Conservation (phyloP, 2,797 vertebrate genomes). For the Octomys mimax region DNA sequence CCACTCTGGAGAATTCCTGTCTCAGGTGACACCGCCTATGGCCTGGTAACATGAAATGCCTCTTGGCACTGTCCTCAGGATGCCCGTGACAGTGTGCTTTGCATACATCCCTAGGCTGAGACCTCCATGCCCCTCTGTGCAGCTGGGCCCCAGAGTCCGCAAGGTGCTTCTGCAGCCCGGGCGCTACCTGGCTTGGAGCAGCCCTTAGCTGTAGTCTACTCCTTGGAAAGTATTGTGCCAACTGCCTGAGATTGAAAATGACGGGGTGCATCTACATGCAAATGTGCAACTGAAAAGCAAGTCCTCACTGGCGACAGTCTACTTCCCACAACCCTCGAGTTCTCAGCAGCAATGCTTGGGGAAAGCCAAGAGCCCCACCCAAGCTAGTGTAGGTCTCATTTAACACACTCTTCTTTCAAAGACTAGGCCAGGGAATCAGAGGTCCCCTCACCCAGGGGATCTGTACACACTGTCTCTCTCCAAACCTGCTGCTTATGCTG, state of each 20-base stretch:
- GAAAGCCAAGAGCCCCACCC: background rate
- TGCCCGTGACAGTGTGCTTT: slow-evolving; percentile 36
- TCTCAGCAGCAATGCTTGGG: background rate
- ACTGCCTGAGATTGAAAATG: slow-evolving; percentile 64
- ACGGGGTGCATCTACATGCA: slow-evolving; percentile 58
- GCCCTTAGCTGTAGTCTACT: slow-evolving; percentile 16
- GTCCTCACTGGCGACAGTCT: slow-evolving; percentile 30
- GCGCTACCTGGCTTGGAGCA: background rate
- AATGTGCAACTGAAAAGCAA: slow-evolving; percentile 33
- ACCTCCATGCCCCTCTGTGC: background rate
- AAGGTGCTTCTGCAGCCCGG: background rate
- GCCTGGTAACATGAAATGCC: slow-evolving; percentile 61
- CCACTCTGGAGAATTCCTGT: slow-evolving; percentile 44
- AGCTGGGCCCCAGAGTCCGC: slow-evolving; percentile 25
- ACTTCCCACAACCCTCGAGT: background rate
- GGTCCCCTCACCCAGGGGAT: background rate
- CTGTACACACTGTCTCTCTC: background rate
- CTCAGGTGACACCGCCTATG: slow-evolving; percentile 25
- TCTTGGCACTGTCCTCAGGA: slow-evolving; percentile 34
- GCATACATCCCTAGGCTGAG: background rate
- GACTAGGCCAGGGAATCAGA: background rate
- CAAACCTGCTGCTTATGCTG: background rate
- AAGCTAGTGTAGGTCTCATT: background rate
- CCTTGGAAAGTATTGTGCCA: background rate
- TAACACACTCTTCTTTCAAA: background rate